Evolutionary conservation across 2,888 invertebrate species (phyloP).

Genomic region (Perithous albicinctus): DNA sequence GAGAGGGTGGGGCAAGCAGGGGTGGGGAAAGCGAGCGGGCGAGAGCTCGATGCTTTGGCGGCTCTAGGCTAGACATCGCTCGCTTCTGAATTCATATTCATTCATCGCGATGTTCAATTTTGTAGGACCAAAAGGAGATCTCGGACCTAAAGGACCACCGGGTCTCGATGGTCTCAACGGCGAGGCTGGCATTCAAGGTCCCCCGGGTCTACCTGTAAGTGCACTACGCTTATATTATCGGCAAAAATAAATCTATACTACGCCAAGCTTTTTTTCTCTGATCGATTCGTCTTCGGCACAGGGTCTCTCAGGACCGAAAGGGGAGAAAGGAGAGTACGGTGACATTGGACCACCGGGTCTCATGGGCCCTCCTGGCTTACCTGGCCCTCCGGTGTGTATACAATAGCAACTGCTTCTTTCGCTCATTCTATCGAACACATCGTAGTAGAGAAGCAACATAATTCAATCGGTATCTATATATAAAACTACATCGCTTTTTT

Average conservation of each 20-base stretch:
- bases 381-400: slow-evolving; percentile 86
- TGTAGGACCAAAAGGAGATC: slow-evolving; percentile 91
- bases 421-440: slow-evolving; percentile 29
- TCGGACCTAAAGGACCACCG: slow-evolving; percentile 91
- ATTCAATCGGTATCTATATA: slow-evolving; percentile 27
- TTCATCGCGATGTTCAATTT: slow-evolving; percentile 27
- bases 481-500: slow-evolving; percentile 34
- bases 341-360: slow-evolving; percentile 97
- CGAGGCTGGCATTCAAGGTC: slow-evolving; percentile 94
- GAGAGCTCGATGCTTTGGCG: slow-evolving; percentile 42
- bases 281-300: slow-evolving; percentile 79
- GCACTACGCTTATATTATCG: slow-evolving; percentile 6
- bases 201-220: slow-evolving; percentile 92
- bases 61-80: slow-evolving; percentile 46
- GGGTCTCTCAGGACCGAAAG: slow-evolving; percentile 94
- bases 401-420: slow-evolving; percentile 4
- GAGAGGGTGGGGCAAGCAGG: not conserved
- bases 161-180: slow-evolving; percentile 92
- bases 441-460: slow-evolving; percentile 15
- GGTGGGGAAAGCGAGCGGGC: not conserved
- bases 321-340: slow-evolving; percentile 95
- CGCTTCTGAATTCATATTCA: slow-evolving; percentile 40
- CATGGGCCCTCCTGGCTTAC: slow-evolving; percentile 95
- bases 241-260: not conserved
- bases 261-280: not conserved